Conservation (phyloP, 2,113 vertebrate species). For the Copsychus sechellarum region DNA sequence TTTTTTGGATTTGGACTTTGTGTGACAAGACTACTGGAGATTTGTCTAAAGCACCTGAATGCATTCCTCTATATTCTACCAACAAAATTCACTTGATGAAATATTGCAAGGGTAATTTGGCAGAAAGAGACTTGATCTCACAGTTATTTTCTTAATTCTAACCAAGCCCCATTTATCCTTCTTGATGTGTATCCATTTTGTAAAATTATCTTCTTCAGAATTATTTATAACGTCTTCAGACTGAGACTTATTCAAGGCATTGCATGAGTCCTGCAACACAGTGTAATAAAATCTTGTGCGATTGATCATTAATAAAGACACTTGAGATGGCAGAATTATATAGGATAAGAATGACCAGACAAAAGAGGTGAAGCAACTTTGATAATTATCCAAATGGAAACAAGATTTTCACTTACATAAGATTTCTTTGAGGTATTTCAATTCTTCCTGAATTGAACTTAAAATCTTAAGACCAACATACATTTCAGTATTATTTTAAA, state of each 20-base stretch:
- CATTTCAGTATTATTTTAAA: background rate
- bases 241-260: background rate
- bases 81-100: background rate
- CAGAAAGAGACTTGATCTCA: background rate
- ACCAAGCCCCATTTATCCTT: background rate
- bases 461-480: background rate
- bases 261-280: background rate
- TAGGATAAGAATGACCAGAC: background rate
- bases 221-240: background rate
- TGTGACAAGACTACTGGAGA: background rate
- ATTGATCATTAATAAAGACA: background rate
- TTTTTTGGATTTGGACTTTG: background rate
- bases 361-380: background rate
- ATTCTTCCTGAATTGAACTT: background rate
- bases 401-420: background rate
- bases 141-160: background rate
- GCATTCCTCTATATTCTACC: fast-evolving
- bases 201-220: background rate
- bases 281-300: background rate
- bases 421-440: background rate
- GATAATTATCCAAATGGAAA: background rate
- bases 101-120: background rate
- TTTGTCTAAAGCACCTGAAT: background rate
- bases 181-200: background rate
- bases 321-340: background rate